Evolutionary conservation across 2,113 vertebrate genomes (phyloP).

Genomic region (Calidris pugnax): DNA sequence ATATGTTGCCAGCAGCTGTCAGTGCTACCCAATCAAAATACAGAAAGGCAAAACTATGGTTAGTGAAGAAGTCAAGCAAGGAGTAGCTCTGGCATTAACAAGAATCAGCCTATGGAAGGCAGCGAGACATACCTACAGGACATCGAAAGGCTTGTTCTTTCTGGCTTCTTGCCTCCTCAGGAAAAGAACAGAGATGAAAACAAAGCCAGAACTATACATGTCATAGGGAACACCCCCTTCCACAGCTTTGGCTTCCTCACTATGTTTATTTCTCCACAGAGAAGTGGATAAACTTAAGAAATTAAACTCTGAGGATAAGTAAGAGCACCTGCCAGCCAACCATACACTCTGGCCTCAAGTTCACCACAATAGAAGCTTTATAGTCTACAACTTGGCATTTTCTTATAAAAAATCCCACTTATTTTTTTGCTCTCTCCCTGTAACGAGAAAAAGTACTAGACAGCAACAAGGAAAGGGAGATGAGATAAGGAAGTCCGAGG

Average conservation of each 20-base stretch:
- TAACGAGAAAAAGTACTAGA: not conserved
- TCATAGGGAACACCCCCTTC: not conserved
- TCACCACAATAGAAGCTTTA: not conserved
- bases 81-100: not conserved
- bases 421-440: not conserved
- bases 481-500: not conserved
- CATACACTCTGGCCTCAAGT: not conserved
- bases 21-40: not conserved
- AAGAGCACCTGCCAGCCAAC: not conserved
- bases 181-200: not conserved
- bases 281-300: not conserved
- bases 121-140: not conserved
- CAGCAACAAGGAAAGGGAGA: not conserved
- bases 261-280: not conserved
- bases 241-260: not conserved
- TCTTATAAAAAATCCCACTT: not conserved
- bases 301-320: not conserved
- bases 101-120: not conserved
- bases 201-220: rapidly evolving
- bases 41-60: not conserved
- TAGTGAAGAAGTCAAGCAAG: not conserved
- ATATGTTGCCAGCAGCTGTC: not conserved
- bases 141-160: not conserved
- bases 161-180: not conserved
- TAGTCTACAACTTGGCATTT: not conserved